Conservation (phyloP, 2,888 invertebrate species). For the Campaea margaritaria region DNA sequence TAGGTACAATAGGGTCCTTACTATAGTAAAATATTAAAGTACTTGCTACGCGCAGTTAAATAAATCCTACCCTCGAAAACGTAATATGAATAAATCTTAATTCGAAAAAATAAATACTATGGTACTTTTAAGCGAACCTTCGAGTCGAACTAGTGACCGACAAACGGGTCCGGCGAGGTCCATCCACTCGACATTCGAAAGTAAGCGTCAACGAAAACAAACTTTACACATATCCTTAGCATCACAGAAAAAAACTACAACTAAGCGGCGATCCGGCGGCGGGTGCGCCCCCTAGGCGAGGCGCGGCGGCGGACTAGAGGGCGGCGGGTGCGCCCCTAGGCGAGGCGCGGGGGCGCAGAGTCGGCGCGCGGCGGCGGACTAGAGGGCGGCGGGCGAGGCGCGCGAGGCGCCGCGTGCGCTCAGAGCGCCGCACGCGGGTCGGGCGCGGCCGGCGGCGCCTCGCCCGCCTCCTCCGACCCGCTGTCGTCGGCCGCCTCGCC, state of each 20-base stretch:
- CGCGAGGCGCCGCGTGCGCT: constrained; percentile 49
- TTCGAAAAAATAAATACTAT: constrained; percentile 77
- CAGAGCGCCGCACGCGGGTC: constrained; percentile 30
- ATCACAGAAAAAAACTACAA: constrained; percentile 78
- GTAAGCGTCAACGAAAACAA: constrained; percentile 61
- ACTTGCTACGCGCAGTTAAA: constrained; percentile 58
- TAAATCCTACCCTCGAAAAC: constrained; percentile 59
- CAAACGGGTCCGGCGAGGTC: constrained; percentile 23
- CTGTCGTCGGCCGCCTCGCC: constrained; percentile 62
- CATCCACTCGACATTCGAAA: constrained; percentile 49
- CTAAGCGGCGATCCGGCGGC: constrained; percentile 49
- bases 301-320: constrained; percentile 34
- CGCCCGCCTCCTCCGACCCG: constrained; percentile 53
- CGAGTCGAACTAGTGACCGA: constrained; percentile 24
- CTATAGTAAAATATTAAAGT: constrained; percentile 50
- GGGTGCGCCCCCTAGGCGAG: constrained; percentile 12
- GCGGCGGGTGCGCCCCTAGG: constrained; percentile 11
- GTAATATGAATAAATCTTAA: constrained; percentile 67
- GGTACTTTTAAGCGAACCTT: constrained; percentile 74
- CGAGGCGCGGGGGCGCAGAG: constrained; percentile 14
- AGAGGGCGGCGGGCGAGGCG: constrained; percentile 30
- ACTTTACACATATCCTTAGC: constrained; percentile 70
- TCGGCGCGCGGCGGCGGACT: constrained; percentile 31
- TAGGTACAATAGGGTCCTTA: constrained; percentile 37
- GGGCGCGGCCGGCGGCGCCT: constrained; percentile 47